phyloP scores from a whole-genome alignment of 2,888 invertebrate genomes.

The Cactoblastis cactorum region DNA sequence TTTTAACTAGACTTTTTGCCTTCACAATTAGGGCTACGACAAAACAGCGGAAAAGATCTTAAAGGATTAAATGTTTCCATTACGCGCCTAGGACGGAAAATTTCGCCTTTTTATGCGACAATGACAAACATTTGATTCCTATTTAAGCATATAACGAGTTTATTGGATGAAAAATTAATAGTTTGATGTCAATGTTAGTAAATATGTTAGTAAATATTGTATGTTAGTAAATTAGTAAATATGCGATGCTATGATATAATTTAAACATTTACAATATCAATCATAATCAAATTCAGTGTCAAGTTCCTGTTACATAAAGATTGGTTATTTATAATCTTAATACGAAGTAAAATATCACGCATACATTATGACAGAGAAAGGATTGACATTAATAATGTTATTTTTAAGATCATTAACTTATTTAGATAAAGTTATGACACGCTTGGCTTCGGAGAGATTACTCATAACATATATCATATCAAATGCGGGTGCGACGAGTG shows the following conservation, averaged over 20 bases:
- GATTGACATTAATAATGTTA: conserved; percentile 1
- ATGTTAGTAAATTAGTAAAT: too few species aligned
- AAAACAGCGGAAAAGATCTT: conserved; percentile 51
- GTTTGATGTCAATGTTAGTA: too few species aligned
- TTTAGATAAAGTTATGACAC: conserved; percentile 5
- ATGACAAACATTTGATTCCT: too few species aligned
- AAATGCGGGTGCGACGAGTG: background rate
- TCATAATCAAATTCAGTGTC: too few species aligned
- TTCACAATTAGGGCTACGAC: conserved; percentile 57
- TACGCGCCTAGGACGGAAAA: conserved; percentile 33
- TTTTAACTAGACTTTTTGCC: conserved; percentile 63
- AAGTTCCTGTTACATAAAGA: too few species aligned
- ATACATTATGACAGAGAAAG: background rate
- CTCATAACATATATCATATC: background rate
- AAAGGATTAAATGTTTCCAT: conserved; percentile 67
- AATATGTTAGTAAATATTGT: too few species aligned
- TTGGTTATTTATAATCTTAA: background rate
- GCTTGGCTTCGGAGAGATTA: conserved; percentile 2
- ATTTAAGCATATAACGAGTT: too few species aligned
- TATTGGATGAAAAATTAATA: too few species aligned
- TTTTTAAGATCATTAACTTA: conserved; percentile 1
- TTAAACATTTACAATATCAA: too few species aligned
- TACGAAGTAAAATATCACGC: background rate
- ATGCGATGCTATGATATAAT: too few species aligned
- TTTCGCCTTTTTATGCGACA: background rate